Evolutionary conservation across 2,888 invertebrate genomes (phyloP), one percentile per base, ranked within the genome.

Genomic region (Chrysina gloriosa): DNA sequence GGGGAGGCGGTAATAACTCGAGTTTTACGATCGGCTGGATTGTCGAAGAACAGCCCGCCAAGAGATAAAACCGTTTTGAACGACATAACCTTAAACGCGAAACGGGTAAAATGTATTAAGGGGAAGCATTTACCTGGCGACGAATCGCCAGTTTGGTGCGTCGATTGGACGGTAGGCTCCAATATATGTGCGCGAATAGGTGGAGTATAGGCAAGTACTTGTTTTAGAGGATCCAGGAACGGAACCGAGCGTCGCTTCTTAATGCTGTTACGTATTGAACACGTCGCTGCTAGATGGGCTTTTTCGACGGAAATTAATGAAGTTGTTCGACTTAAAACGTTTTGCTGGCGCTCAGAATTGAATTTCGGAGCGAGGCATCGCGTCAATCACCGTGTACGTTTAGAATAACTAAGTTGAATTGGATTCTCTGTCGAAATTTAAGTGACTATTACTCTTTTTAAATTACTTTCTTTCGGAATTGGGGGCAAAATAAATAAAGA

Each of bases 81-180:
- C 29, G 52, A 19, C 58, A 61, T 61, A 61, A 61, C 58, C 58
- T 61, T 61, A 61, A 61, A 61, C 39, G 58, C 58, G 58, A 61
- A 61, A 61, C 42, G 39, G 39, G 58, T 11, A 27, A 61, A 42
- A 61, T 61, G 58, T 61, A 61, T 61, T 61, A 42, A 61, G 45
- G 25, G 23, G 23, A 42, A 27, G 42, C 31, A 29, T 29, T 45
- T 61, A 61, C 58, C 58, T 61, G 58, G 27, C 58, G 25, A 27
- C 27, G 25, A 56, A 61, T 61, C 58, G 39, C 27, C 29, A 27
- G 39, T 42, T 61, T 61, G 25, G 42, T 11, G 58, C 14, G 58
- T 27, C 21, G 58, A 61, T 42, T 42, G 58, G 7, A 25, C 58
- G 27, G 52, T 52, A 29, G 52, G 19, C 52, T 45, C 9, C 19